These are phyloP conservation scores for Drosophila barbarae DNA, from an alignment of 2,888 invertebrate species.

Conservation along the genomic window DNA sequence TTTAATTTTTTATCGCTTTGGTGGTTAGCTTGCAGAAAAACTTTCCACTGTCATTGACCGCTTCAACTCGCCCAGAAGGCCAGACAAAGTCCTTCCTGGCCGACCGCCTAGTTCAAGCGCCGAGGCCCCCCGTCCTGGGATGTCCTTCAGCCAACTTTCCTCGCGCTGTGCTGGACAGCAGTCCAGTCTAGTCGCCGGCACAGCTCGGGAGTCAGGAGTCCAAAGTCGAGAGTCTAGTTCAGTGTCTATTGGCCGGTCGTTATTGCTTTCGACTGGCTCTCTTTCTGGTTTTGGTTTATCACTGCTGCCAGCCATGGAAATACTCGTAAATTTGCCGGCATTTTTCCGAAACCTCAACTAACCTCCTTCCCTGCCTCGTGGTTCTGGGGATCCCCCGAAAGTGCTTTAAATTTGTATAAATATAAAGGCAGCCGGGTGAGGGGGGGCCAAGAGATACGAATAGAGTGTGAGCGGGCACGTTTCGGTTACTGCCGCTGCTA, in stretches of 20 bases:
- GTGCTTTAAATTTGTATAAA: constrained; percentile 73
- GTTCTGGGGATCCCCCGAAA: constrained; percentile 26
- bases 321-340: constrained; percentile 67
- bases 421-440: constrained; percentile 39
- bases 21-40: constrained; percentile 69
- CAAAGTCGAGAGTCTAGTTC: constrained; percentile 41
- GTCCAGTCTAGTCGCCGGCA: constrained; percentile 22
- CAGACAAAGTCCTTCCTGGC: constrained; percentile 16
- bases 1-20: constrained; percentile 70
- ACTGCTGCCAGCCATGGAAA: constrained; percentile 68
- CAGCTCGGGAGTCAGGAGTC: constrained; percentile 18
- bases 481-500: constrained; percentile 49
- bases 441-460: constrained; percentile 2
- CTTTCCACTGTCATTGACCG: constrained; percentile 73
- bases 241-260: constrained; percentile 68
- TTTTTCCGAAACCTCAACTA: constrained; percentile 36
- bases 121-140: constrained; percentile 19
- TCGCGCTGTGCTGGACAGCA: constrained; percentile 25
- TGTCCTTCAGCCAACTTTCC: constrained; percentile 65
- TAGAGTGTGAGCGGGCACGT: constrained; percentile 23
- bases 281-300: constrained; percentile 59
- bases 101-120: constrained; percentile 28
- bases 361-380: constrained; percentile 22
- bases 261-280: constrained; percentile 72
- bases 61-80: constrained; percentile 23